Evolutionary conservation across 1,140 invertebrate species (phyloP), one percentile per base, ranked within the genome.

Genomic region (Drosophila tristis): DNA sequence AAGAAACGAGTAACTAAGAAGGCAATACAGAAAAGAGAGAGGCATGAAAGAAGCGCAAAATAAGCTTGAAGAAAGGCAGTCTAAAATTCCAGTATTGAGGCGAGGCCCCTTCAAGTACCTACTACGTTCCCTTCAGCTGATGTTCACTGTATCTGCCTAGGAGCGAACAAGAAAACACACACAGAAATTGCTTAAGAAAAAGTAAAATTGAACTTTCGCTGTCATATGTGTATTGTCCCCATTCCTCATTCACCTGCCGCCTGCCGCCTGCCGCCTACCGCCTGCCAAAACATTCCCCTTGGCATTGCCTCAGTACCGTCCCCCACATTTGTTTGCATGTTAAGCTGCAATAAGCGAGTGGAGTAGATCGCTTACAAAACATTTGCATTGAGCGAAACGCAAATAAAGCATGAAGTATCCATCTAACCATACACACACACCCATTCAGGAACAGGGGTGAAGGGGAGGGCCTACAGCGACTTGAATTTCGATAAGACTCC

Each of bases 351-450:
- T 86, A 61, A 80, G 73, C 53, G 54, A 58, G 49, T 42, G 56
- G 31, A 25, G 49, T 42, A 25, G 64, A 77, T 77, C 74, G 70
- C 77, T 77, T 77, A 70, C 74, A 77, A 64, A 77, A 77, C 58
- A 77, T 77, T 77, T 70, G 64, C 57, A 77, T 62, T 13, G 71
- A 44, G 16, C 45, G 49, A 61, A 60, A 31, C 25, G 20, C 16
- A 49, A 50, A 70, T 65, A 42, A 23, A 25, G 35, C 39, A 23
- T 43, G 13, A 44, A 61, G 42, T 66, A 43, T 7, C 15, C 42
- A 39, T 2, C 25, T 5, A 25, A 23, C 26, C 45, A 63, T 44
- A 49, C 59, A 50, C 50, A 15, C n/a, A 70, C 5, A 51, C 7
- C 15, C 6, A 23, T 29, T 29, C 2, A 29, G 2, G n/a, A 11